Conservation (phyloP, 2,113 vertebrate species). For the Chiloscyllium plagiosum region DNA sequence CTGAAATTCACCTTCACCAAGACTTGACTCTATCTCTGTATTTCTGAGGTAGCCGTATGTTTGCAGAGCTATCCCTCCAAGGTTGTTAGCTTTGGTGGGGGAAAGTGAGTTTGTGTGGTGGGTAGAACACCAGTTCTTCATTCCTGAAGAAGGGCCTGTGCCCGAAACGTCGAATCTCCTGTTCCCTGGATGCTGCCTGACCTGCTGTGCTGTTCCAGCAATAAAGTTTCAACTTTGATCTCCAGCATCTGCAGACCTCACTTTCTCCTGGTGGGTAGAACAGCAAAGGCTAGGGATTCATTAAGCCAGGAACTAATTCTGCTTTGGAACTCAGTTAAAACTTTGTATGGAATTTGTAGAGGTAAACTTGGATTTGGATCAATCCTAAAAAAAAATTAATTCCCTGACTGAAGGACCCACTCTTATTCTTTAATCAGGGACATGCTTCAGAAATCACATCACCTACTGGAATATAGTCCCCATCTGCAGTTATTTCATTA, state of each 20-base stretch:
- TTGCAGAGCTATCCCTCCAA: neutral
- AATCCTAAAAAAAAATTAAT: neutral
- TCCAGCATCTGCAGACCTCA: too few species aligned
- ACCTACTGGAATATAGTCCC: conserved; percentile 45
- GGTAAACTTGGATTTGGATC: neutral
- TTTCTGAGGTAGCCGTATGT: neutral
- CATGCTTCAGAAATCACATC: conserved; percentile 1
- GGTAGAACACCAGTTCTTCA: too few species aligned
- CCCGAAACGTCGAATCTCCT: too few species aligned
- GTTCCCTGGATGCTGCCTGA: too few species aligned
- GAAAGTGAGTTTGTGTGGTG: neutral
- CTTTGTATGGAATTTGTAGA: neutral
- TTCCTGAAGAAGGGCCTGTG: too few species aligned
- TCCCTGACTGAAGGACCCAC: neutral
- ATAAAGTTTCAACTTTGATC: too few species aligned
- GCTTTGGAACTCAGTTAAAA: neutral
- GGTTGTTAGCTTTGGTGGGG: neutral
- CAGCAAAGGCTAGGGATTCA: neutral
- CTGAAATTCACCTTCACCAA: neutral
- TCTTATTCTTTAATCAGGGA: neutral
- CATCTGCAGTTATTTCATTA: conserved; percentile 46
- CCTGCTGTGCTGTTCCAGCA: too few species aligned
- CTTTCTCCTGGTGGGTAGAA: neutral
- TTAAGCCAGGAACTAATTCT: neutral
- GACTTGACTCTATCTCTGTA: neutral